Percentiles rank a stretch among this genome's conserved stretches.
phyloP scores from a whole-genome alignment of 2,113 vertebrate species.

The Dipodomys merriami region DNA sequence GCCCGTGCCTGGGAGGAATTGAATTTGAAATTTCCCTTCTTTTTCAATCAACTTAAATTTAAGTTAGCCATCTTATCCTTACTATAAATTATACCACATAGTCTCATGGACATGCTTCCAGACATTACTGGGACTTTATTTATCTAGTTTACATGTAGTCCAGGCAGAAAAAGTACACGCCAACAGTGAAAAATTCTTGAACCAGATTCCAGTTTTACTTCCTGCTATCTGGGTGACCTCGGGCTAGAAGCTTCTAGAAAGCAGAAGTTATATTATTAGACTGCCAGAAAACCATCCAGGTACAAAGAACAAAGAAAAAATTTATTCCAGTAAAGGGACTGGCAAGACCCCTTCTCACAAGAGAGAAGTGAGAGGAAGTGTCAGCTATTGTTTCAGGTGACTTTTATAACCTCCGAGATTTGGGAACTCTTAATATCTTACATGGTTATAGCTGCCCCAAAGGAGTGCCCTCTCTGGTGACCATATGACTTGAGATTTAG shows the following conservation, averaged over 20 bases:
- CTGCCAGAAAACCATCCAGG: too few species aligned
- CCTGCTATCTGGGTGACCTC: background rate
- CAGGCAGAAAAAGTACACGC: background rate
- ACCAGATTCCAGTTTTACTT: background rate
- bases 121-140: background rate
- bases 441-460: too few species aligned
- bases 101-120: background rate
- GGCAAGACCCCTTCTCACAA: too few species aligned
- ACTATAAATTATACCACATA: background rate
- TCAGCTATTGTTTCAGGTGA: too few species aligned
- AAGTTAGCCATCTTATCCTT: background rate
- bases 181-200: background rate
- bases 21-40: background rate
- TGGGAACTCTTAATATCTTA: too few species aligned
- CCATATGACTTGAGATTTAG: too few species aligned
- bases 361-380: too few species aligned
- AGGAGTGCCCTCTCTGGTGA: too few species aligned
- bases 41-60: background rate
- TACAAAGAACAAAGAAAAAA: too few species aligned
- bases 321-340: too few species aligned
- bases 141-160: background rate
- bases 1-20: background rate
- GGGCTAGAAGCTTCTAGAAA: background rate
- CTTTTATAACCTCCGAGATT: too few species aligned
- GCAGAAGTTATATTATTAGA: background rate